Conservation (phyloP, 2,113 vertebrate species). For the Phocoena phocoena region DNA sequence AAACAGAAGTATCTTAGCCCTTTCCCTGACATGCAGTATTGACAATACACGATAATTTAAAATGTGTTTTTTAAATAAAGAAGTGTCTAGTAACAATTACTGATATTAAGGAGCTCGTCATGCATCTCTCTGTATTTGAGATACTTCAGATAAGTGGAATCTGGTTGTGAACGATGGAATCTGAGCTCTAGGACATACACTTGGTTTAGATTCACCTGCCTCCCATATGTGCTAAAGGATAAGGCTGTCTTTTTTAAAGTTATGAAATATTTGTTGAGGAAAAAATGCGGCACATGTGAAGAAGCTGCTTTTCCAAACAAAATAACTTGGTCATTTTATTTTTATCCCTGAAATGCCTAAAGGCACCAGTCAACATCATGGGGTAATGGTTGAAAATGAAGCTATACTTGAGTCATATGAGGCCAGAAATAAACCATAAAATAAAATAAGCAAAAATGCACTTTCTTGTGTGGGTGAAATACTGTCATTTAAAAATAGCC, state of each 20-base stretch:
- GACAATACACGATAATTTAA: background rate
- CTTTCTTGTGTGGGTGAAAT: background rate
- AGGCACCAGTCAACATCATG: slow-evolving; percentile 36
- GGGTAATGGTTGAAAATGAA: slow-evolving; percentile 53
- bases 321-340: slow-evolving; percentile 64
- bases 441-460: slow-evolving; percentile 36
- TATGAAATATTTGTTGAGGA: slow-evolving; percentile 63
- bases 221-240: background rate
- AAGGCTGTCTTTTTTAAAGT: background rate
- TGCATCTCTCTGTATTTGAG: background rate
- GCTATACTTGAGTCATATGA: slow-evolving; percentile 33
- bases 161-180: background rate
- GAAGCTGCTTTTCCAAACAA: slow-evolving; percentile 61
- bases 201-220: background rate
- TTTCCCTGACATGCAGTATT: background rate
- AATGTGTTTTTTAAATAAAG: background rate
- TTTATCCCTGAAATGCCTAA: slow-evolving; percentile 58
- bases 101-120: background rate
- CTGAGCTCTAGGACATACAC: background rate
- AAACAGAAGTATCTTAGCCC: background rate
- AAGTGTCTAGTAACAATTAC: background rate
- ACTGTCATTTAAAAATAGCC: slow-evolving; percentile 48
- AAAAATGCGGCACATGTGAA: slow-evolving; percentile 24
- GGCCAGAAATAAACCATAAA: slow-evolving; percentile 12
- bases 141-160: background rate